These are phyloP conservation scores for Axis porcinus DNA, from an alignment of 2,113 vertebrate genomes.

Conservation along the genomic window DNA sequence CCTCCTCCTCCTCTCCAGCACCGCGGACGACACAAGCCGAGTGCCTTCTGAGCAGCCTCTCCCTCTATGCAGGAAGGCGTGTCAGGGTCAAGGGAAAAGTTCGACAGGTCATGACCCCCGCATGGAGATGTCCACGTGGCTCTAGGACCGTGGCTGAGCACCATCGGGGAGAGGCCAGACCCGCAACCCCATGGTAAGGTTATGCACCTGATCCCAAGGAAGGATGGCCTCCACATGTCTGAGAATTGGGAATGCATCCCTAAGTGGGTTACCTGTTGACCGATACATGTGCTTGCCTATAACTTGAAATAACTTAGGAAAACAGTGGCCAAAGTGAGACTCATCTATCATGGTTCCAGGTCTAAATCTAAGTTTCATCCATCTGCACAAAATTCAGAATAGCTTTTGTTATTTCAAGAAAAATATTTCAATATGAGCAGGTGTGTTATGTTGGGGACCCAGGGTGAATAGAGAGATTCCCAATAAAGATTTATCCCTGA, in stretches of 20 bases:
- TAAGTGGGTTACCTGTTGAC: background rate
- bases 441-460: background rate
- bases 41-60: conserved; percentile 88
- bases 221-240: background rate
- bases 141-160: background rate
- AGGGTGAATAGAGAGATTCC: background rate
- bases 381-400: background rate
- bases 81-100: conserved; percentile 80
- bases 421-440: background rate
- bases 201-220: background rate
- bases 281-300: background rate
- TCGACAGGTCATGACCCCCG: conserved; percentile 56
- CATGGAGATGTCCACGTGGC: background rate
- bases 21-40: conserved; percentile 84
- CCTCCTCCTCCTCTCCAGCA: conserved; percentile 83
- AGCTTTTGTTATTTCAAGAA: background rate
- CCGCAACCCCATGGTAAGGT: rapidly evolving
- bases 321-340: background rate
- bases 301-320: background rate
- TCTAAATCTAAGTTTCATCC: background rate
- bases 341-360: background rate
- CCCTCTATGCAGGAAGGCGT: conserved; percentile 83
- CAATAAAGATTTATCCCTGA: background rate
- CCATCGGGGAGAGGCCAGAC: background rate
- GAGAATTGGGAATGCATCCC: background rate